phyloP scores from a whole-genome alignment of 2,797 vertebrate genomes.

The Myotis daubentonii region DNA sequence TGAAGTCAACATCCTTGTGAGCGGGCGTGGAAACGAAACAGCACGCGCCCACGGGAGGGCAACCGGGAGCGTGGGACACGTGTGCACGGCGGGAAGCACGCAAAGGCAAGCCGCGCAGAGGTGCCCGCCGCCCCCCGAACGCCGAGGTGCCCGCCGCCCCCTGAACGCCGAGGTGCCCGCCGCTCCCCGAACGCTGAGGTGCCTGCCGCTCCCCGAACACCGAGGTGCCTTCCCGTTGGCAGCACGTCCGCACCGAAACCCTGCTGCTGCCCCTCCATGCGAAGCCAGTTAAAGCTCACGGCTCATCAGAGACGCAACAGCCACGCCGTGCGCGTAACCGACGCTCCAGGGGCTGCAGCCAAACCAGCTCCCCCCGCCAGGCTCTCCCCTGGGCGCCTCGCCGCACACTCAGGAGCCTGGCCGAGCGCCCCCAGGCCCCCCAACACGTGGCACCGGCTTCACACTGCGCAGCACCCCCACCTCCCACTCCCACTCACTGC shows the following conservation, averaged over 20 bases:
- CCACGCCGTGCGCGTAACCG: no score
- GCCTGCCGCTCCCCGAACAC: no score
- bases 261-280: no score
- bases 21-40: rapidly evolving
- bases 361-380: not conserved
- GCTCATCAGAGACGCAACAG: not conserved
- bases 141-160: not conserved
- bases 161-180: not conserved
- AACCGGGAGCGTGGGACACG: rapidly evolving
- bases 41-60: not conserved
- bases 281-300: not conserved
- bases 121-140: not conserved
- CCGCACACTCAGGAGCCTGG: rapidly evolving
- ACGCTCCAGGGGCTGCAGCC: not conserved
- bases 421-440: rapidly evolving
- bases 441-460: rapidly evolving
- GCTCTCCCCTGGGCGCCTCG: rapidly evolving
- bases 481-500: not conserved
- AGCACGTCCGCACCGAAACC: not conserved
- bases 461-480: rapidly evolving
- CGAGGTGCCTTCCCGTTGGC: not conserved
- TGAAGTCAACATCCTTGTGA: not conserved
- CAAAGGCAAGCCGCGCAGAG: rapidly evolving
- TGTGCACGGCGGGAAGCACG: rapidly evolving
- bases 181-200: no score